These are phyloP conservation scores for Monodelphis domestica DNA, from an alignment of 2,797 vertebrate species.

Conservation along the genomic window DNA sequence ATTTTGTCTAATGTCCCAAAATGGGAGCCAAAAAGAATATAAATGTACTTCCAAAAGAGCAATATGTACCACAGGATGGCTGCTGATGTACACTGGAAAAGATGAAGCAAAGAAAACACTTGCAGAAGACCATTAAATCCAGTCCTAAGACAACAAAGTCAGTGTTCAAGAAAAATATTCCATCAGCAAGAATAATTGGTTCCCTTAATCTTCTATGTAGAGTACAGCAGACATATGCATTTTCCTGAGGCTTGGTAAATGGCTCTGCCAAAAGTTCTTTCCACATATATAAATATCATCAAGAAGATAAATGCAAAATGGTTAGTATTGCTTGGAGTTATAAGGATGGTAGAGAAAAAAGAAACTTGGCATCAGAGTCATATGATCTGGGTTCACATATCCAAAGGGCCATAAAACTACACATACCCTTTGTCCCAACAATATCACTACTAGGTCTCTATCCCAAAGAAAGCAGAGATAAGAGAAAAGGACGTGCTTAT, in stretches of 20 bases:
- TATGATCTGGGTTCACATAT: too few relatives aligned
- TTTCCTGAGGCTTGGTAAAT: slow-evolving; percentile 62
- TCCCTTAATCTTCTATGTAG: slow-evolving; percentile 48
- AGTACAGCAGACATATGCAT: slow-evolving; percentile 46
- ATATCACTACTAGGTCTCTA: too few relatives aligned
- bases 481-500: too few relatives aligned
- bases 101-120: slow-evolving; percentile 51
- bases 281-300: slow-evolving; percentile 47
- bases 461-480: too few relatives aligned
- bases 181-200: slow-evolving; percentile 59
- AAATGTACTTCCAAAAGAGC: slow-evolving; percentile 43
- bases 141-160: slow-evolving; percentile 63
- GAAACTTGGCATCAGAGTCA: neutral
- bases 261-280: slow-evolving; percentile 45
- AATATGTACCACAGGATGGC: neutral
- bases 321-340: neutral
- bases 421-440: too few relatives aligned
- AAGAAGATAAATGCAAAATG: neutral
- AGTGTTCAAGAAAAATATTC: slow-evolving; percentile 56
- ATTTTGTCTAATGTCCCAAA: neutral
- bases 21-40: neutral
- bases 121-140: slow-evolving; percentile 24
- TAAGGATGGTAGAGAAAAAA: neutral
- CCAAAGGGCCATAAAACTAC: too few relatives aligned
- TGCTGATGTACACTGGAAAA: neutral